phyloP scores from a whole-genome alignment of 2,888 invertebrate species.

The Nymphalis urticae region DNA sequence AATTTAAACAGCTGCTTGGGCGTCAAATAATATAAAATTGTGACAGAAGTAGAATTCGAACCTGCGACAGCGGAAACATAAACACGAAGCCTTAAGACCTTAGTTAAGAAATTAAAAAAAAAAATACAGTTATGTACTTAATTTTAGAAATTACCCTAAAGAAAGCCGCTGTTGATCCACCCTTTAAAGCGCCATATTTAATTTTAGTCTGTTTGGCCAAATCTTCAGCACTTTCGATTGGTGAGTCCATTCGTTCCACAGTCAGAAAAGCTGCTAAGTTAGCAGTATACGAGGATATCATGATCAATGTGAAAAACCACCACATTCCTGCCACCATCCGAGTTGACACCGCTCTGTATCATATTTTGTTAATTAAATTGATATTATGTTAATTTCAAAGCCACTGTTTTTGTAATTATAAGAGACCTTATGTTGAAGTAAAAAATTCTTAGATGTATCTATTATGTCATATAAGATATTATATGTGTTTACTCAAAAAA shows the following conservation, averaged over 20 bases:
- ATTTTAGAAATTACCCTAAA: constrained; percentile 87
- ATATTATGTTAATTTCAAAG: constrained; percentile 3
- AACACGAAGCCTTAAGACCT: not conserved
- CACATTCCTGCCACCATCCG: constrained; percentile 95
- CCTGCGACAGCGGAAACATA: no score
- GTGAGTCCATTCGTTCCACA: constrained; percentile 95
- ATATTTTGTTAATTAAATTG: constrained; percentile 22
- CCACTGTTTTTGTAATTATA: not conserved
- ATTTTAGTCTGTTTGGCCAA: constrained; percentile 98
- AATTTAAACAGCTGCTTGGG: no score
- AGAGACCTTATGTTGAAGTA: not conserved
- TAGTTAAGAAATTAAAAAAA: not conserved
- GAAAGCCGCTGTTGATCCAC: constrained; percentile 96
- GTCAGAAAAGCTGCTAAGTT: constrained; percentile 97
- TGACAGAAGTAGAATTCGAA: no score
- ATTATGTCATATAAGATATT: not conserved
- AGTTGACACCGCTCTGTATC: constrained; percentile 89
- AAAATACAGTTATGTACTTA: not conserved
- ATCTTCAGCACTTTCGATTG: constrained; percentile 97
- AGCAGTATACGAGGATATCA: constrained; percentile 98
- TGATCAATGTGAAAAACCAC: constrained; percentile 97
- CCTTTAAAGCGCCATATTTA: constrained; percentile 96
- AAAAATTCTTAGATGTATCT: no score
- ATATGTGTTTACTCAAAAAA: not conserved
- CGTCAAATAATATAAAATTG: no score